Evolutionary conservation across 2,797 vertebrate genomes (phyloP), one percentile per base, ranked within the genome.

Genomic region (Cuculus canorus): DNA sequence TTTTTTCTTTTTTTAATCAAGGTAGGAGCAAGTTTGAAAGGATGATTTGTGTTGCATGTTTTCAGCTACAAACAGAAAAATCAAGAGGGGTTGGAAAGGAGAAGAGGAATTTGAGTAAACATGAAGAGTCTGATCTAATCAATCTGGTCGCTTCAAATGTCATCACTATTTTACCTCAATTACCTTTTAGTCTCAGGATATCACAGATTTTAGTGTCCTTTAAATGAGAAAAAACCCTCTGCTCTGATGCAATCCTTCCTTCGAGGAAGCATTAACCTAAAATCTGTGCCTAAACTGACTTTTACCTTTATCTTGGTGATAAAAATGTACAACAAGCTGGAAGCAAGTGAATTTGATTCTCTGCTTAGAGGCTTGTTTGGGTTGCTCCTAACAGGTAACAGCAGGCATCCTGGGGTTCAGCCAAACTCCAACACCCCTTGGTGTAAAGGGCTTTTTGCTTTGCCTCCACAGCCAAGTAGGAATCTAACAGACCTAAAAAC

Each of bases 21-120:
- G 79, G 84, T 86, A 88, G 82, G 75, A 94, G 41, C 53, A 68
- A 81, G 69, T 93, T 79, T 92, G 85, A 95, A 94, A 84, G 84
- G 68, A 52, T 89, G 73, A 87, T 80, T 92, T 92, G 89, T 71
- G 69, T 82, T 68, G 82, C 85, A 37, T 56, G 43, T 85, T 92
- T 90, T 48, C 91, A 56, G 76, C 50, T 80, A 80, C 39, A 83
- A 83, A 85, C 65, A 80, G 50, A n/a, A 61, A 92, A 95, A 48
- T 25, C 35, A 82, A 41, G 47, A 63, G 64, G 27, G 23, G 4
- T 37, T 76, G 79, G 82, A 70, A 82, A 88, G 45, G n/a, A 90
- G 68, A 39, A 25, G 54, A 94, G 88, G 78, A 82, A 56, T 60
- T 68, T 73, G 83, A 89, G 79, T 76, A 93, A 95, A 64, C 78